Conservation (phyloP, 2,113 vertebrate species). For the Antidorcas marsupialis region DNA sequence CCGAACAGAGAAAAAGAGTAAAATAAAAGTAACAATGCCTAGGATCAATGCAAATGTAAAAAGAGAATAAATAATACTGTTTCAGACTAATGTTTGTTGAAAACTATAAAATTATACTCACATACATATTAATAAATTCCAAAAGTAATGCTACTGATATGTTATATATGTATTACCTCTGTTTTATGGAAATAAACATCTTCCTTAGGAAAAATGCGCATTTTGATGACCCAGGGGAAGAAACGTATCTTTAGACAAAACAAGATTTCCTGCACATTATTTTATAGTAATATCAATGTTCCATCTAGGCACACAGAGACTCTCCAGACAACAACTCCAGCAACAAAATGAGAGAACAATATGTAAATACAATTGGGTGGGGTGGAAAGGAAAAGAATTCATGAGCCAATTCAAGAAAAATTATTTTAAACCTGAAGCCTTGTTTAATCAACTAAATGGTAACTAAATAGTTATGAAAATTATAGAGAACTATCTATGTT, state of each 20-base stretch:
- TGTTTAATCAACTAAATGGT: neutral
- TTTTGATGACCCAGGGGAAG: constrained; percentile 46
- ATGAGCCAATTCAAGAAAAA: neutral
- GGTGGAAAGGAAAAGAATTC: neutral
- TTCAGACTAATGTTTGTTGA: neutral
- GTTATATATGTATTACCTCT: neutral
- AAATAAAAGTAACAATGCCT: neutral
- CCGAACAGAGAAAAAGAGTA: neutral
- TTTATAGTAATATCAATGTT: constrained; percentile 10
- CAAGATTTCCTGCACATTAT: constrained; percentile 25
- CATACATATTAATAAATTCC: constrained; percentile 32
- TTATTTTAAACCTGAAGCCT: neutral
- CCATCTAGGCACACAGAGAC: neutral
- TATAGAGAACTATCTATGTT: neutral
- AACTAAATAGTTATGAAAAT: neutral
- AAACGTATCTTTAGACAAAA: constrained; percentile 48
- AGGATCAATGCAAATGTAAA: neutral
- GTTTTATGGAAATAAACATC: constrained; percentile 25
- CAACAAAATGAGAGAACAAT: neutral
- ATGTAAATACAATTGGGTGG: neutral
- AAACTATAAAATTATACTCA: constrained; percentile 27
- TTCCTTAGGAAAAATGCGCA: constrained; percentile 31
- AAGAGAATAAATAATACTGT: neutral
- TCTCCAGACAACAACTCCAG: neutral
- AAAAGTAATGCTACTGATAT: neutral